Evolutionary conservation across 2,888 invertebrate species (phyloP).

Genomic region (Conomelus anceps): DNA sequence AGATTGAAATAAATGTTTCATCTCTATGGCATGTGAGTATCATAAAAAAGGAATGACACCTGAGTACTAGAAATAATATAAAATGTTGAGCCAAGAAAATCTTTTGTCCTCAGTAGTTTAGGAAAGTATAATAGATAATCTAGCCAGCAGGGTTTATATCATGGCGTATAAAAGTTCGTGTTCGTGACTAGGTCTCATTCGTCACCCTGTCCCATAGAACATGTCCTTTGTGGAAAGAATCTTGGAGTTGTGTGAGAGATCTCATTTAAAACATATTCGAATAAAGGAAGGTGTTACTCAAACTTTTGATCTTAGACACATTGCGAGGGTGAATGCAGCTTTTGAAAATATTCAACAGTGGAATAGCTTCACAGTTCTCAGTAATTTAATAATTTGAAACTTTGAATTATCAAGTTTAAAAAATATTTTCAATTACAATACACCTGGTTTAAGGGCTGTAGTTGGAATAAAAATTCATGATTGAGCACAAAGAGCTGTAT

Average conservation of each 20-base stretch:
- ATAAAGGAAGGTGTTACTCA: no score
- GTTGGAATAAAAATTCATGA: no score
- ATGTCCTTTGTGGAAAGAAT: not conserved
- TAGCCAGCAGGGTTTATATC: no score
- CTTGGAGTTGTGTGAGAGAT: not conserved
- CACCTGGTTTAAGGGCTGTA: no score
- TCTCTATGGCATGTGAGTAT: not conserved
- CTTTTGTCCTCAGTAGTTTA: not conserved
- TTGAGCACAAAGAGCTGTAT: no score
- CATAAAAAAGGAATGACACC: not conserved
- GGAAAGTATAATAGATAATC: not conserved
- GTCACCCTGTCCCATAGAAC: not conserved
- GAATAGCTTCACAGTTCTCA: no score
- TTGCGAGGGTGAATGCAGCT: not conserved
- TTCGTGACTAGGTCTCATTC: not conserved
- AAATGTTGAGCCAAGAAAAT: not conserved
- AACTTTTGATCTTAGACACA: no score
- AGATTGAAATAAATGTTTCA: no score
- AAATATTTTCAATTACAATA: no score
- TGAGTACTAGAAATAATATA: not conserved
- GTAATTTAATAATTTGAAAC: no score
- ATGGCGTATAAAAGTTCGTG: not conserved
- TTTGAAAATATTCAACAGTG: no score
- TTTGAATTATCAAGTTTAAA: no score
- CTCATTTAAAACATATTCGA: not conserved